These are phyloP conservation scores for Melinaea marsaeus DNA, from an alignment of 2,888 invertebrate species.

Conservation along the genomic window DNA sequence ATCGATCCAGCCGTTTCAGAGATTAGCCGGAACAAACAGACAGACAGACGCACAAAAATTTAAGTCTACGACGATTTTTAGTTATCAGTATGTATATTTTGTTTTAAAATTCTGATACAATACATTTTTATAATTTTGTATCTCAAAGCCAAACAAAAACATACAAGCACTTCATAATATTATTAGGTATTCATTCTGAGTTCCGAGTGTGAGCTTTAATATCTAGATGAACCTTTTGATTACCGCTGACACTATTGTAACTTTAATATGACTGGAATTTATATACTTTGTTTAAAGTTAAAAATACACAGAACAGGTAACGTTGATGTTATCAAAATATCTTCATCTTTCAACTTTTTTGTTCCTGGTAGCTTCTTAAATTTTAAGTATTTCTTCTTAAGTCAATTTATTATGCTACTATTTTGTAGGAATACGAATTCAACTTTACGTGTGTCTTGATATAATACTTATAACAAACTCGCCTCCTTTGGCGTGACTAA, in stretches of 20 bases:
- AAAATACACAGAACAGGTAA: conserved; percentile 14
- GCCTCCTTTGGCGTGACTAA: neutral
- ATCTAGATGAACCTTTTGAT: conserved; percentile 6
- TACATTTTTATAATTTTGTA: no score
- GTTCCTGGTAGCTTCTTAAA: neutral
- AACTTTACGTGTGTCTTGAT: no score
- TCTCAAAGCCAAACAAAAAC: no score
- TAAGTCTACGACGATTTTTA: no score
- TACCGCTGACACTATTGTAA: conserved; percentile 5
- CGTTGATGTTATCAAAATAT: conserved; percentile 20
- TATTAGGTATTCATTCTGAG: conserved; percentile 1
- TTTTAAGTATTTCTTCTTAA: no score
- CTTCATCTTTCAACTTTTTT: conserved; percentile 7
- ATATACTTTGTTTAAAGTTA: conserved; percentile 14
- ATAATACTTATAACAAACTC: neutral
- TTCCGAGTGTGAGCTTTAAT: neutral
- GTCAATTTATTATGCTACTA: no score
- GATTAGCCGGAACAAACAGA: no score
- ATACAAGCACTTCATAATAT: neutral
- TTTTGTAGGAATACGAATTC: no score
- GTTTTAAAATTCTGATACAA: no score
- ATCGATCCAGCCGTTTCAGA: no score
- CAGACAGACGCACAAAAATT: no score
- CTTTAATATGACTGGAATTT: conserved; percentile 11
- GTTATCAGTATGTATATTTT: no score